These are phyloP conservation scores for Carduelis carduelis DNA, from an alignment of 2,797 vertebrate species.

Conservation along the genomic window DNA sequence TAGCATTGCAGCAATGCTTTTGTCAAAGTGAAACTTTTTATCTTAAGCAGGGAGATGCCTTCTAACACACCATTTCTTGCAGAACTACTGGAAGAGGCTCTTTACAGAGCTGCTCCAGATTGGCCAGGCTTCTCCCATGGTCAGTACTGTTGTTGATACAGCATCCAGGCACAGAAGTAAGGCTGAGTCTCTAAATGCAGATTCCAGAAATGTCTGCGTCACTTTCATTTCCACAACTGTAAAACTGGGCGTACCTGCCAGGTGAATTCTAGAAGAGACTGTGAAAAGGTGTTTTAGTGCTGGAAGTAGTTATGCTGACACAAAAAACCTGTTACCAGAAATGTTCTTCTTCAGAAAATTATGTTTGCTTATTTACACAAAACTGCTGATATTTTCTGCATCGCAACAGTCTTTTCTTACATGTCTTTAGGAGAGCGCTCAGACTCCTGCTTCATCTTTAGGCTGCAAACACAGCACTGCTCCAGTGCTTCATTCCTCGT, in stretches of 20 bases:
- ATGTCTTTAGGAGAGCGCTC: neutral
- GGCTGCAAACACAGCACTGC: neutral
- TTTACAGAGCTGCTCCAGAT: neutral
- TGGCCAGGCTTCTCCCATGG: fast-evolving
- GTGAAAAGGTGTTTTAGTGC: neutral
- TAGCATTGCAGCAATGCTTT: neutral
- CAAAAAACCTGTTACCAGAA: neutral
- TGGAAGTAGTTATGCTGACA: neutral
- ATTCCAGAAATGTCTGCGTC: neutral
- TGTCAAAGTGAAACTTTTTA: neutral
- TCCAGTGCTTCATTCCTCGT: neutral
- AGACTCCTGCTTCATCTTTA: neutral
- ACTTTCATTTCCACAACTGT: neutral
- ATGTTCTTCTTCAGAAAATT: neutral
- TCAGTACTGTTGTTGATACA: neutral
- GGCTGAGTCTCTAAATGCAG: neutral
- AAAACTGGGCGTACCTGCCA: neutral
- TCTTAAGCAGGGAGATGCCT: neutral
- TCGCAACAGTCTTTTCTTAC: neutral
- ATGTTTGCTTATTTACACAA: neutral
- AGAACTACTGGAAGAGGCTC: neutral
- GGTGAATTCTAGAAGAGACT: neutral
- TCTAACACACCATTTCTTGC: neutral
- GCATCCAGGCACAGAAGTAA: neutral
- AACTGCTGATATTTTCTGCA: neutral